Evolutionary conservation across 1,140 invertebrate species (phyloP).

Genomic region (Carposina sasakii): DNA sequence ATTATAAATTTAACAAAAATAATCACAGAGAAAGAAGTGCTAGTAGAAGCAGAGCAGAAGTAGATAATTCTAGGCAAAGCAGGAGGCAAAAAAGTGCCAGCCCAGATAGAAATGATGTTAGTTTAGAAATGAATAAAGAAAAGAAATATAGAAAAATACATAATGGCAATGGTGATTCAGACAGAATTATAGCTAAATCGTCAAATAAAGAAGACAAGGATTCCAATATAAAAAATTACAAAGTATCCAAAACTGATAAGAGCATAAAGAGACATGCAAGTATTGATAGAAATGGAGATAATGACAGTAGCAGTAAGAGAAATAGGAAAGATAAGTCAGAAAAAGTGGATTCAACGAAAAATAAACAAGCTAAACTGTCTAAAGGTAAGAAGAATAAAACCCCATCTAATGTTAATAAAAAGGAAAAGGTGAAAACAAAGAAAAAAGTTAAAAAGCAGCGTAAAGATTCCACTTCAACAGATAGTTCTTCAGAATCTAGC

Average conservation of each 20-base stretch:
- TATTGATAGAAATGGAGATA: slow-evolving; percentile 12
- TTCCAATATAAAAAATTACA: slow-evolving; percentile 8
- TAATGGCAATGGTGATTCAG: no score
- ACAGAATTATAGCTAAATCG: no score
- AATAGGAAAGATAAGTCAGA: slow-evolving; percentile 16
- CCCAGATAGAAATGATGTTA: slow-evolving; percentile 11
- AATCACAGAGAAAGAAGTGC: slow-evolving; percentile 16
- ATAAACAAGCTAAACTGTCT: slow-evolving; percentile 15
- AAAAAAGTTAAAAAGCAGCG: slow-evolving; percentile 28
- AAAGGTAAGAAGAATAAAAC: slow-evolving; percentile 1
- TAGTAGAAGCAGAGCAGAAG: neutral
- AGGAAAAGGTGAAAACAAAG: slow-evolving; percentile 18
- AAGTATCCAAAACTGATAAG: slow-evolving; percentile 11
- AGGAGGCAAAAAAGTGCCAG: slow-evolving; percentile 12
- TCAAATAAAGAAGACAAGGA: no score
- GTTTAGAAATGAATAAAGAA: slow-evolving; percentile 3
- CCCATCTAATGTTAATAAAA: neutral
- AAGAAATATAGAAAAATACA: no score
- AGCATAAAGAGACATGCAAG: slow-evolving; percentile 18
- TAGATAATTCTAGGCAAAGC: slow-evolving; percentile 6
- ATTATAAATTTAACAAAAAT: slow-evolving; percentile 17
- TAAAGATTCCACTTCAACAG: slow-evolving; percentile 48
- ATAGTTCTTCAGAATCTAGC: slow-evolving; percentile 45
- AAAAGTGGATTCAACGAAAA: slow-evolving; percentile 19
- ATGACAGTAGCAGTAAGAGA: slow-evolving; percentile 23